Percentiles rank a stretch among this genome's conserved stretches.
Conservation (phyloP, 1,140 invertebrate species). For the Condylostylus longicornis region DNA sequence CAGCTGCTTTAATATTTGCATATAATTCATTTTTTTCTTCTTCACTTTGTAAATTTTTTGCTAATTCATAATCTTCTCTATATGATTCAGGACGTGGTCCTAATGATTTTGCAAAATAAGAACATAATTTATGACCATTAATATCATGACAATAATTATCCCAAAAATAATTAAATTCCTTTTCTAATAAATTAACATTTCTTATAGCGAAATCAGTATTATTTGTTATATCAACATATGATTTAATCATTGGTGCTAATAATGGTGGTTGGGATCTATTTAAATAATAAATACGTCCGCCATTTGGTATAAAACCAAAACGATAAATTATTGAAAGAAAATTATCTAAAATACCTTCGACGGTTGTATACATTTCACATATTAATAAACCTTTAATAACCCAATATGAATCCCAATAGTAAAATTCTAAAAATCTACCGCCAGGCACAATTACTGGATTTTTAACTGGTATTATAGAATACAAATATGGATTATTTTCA, state of each 20-base stretch:
- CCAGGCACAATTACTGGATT: slow-evolving; percentile 87
- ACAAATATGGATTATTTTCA: slow-evolving; percentile 47
- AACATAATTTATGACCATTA: slow-evolving; percentile 46
- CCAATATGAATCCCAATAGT: slow-evolving; percentile 95
- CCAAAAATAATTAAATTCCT: slow-evolving; percentile 70
- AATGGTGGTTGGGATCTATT: slow-evolving; percentile 74
- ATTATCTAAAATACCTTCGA: slow-evolving; percentile 67
- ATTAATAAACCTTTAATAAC: slow-evolving; percentile 71
- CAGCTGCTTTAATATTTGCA: slow-evolving; percentile 69
- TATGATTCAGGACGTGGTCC: slow-evolving; percentile 82
- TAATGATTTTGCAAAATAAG: slow-evolving; percentile 52
- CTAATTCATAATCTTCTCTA: slow-evolving; percentile 50
- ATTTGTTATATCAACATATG: slow-evolving; percentile 55
- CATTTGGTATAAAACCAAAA: slow-evolving; percentile 79
- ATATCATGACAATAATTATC: slow-evolving; percentile 52
- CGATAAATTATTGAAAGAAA: slow-evolving; percentile 59
- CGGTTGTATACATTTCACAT: slow-evolving; percentile 68
- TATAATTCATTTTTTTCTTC: slow-evolving; percentile 61
- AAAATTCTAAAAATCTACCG: slow-evolving; percentile 82
- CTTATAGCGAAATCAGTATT: slow-evolving; percentile 54
- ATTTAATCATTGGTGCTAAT: slow-evolving; percentile 70
- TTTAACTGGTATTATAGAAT: slow-evolving; percentile 77
- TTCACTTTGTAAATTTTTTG: slow-evolving; percentile 37
- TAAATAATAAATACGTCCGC: slow-evolving; percentile 73
- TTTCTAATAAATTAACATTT: slow-evolving; percentile 56